Evolutionary conservation across 2,797 vertebrate genomes (phyloP).

Genomic region (Tragelaphus eurycerus): DNA sequence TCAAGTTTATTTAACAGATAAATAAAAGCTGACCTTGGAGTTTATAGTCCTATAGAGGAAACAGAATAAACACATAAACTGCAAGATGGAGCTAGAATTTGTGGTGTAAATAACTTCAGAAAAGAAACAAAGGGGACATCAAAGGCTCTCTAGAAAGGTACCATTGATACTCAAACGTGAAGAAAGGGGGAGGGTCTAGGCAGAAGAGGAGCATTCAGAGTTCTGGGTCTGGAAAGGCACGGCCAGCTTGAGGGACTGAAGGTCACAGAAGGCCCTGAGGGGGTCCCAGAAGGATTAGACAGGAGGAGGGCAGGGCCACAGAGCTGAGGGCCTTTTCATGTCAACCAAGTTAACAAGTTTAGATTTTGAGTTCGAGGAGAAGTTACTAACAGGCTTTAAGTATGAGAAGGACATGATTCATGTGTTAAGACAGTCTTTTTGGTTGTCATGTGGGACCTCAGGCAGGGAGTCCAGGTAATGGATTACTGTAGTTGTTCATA

Average conservation of each 20-base stretch:
- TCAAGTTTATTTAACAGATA: background rate
- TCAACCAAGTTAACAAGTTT: background rate
- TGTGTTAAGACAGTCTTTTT: background rate
- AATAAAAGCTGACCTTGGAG: background rate
- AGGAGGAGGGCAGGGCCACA: background rate
- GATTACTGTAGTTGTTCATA: background rate
- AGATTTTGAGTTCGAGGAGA: background rate
- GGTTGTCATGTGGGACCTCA: background rate
- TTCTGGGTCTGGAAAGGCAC: background rate
- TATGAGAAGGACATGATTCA: background rate
- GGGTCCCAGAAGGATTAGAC: too few species aligned
- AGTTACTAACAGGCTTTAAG: background rate
- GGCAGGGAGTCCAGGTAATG: background rate
- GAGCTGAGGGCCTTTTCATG: background rate
- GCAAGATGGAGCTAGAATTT: background rate
- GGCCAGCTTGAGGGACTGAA: background rate
- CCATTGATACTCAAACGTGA: background rate
- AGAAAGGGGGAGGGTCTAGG: background rate
- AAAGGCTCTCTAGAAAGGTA: background rate
- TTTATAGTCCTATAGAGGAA: background rate
- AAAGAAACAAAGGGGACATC: background rate
- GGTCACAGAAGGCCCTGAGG: rapidly evolving
- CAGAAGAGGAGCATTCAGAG: background rate
- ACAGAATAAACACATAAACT: background rate
- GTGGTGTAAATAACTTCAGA: background rate